Conservation (phyloP, 2,797 vertebrate genomes). For the Sebastes kiyomatsui region DNA sequence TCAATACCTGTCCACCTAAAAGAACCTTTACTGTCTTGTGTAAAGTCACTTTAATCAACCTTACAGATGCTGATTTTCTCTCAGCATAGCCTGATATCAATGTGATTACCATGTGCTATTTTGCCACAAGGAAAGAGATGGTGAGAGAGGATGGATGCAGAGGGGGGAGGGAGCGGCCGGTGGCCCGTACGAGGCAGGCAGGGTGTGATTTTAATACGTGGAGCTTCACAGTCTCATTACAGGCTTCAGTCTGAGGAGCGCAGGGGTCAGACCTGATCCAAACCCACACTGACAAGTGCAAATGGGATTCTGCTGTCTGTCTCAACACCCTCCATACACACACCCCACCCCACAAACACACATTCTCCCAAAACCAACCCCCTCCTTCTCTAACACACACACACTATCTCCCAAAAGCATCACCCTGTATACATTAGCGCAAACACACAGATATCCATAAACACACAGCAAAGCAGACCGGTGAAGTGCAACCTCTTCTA, state of each 20-base stretch:
- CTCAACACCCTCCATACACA: conserved; percentile 55
- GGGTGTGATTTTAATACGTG: conserved; percentile 71
- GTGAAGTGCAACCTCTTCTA: background rate
- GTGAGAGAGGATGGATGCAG: conserved; percentile 23
- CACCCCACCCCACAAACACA: conserved; percentile 32
- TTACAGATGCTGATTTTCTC: conserved; percentile 12
- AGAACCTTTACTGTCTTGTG: conserved; percentile 1
- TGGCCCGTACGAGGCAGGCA: conserved; percentile 41
- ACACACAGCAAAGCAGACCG: background rate
- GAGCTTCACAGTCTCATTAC: conserved; percentile 76
- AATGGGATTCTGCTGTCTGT: conserved; percentile 82
- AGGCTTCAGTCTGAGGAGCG: conserved; percentile 64
- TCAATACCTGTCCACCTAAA: conserved; percentile 36
- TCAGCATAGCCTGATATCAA: background rate
- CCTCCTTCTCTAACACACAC: conserved; percentile 31
- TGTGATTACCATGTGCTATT: conserved; percentile 5
- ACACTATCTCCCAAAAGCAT: conserved; percentile 39
- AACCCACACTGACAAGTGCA: conserved; percentile 82
- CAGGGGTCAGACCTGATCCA: conserved; percentile 82
- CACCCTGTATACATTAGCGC: conserved; percentile 22
- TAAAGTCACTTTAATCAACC: conserved; percentile 18
- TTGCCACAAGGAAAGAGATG: conserved; percentile 7
- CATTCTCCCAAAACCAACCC: conserved; percentile 29
- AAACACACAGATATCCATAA: conserved; percentile 28
- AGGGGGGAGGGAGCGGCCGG: conserved; percentile 52